Evolutionary conservation across 2,888 invertebrate genomes (phyloP), one percentile per base, ranked within the genome.

Genomic region (Protophormia terraenovae): DNA sequence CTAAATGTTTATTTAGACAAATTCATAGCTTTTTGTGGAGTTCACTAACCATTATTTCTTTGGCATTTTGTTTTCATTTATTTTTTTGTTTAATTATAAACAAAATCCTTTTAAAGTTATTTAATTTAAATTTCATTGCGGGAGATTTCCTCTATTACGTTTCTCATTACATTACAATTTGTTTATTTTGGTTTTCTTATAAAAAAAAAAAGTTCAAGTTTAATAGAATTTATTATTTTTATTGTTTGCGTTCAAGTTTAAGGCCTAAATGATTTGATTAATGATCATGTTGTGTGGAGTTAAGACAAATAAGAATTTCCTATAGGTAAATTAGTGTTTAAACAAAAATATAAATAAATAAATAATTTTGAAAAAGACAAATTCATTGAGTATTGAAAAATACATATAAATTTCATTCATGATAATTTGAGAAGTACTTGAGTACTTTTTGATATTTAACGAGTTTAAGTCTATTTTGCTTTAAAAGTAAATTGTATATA

Each of bases 181-280:
- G 3, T 27, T 29, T 58, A 6, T 14, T 58, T 58, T 58, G n/a
- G 6, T 29, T 58, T 38, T 64, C 24, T 27, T n/a, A n/a, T n/a
- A n/a, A n/a, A n/a, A n/a, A n/a, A n/a, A n/a, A n/a, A 27, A 66
- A 38, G 53, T 53, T 53, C 53, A 53, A 53, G 53, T 16, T 38
- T 62, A 38, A 16, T 47, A 47, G 45, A 27, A 29, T 50, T 50
- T 50, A 22, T 22, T 50, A 8, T 4, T 41, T 41, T 10, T 50
- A 1, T 29, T 66, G 35, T 53, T 32, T 8, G 12, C 8, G 24
- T 10, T 67, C 32, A 45, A 78, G 67, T 60, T 24, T 47, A 50
- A 78, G 77, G 60, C 16, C 69, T 60, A 27, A 27, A 12, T 6
- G 69, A 69, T 60, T 19, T 67, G 69, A 78, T 78, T 78, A 67